Evolutionary conservation across 2,888 invertebrate genomes (phyloP).

Genomic region (Dendrolimus houi): DNA sequence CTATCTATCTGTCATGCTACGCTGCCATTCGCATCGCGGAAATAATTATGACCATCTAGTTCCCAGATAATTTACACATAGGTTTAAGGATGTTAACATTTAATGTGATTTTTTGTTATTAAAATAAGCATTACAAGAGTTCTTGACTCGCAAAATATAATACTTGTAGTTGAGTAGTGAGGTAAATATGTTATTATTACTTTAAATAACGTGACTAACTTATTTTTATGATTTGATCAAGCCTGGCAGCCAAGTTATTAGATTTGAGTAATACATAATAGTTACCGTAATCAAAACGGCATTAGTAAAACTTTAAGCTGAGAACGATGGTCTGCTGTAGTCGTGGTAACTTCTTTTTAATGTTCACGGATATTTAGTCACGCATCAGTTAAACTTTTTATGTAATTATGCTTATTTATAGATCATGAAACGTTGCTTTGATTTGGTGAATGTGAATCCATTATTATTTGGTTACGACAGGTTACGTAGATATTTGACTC

Average conservation of each 20-base stretch:
- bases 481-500: too few species aligned
- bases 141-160: slow-evolving; percentile 19
- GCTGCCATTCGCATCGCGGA: slow-evolving; percentile 10
- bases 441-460: too few species aligned
- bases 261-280: slow-evolving; percentile 49
- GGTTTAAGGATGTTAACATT: background rate
- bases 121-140: slow-evolving; percentile 20
- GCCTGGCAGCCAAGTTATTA: slow-evolving; percentile 22
- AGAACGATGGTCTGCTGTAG: slow-evolving; percentile 30
- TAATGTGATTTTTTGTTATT: slow-evolving; percentile 20
- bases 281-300: slow-evolving; percentile 64
- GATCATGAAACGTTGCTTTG: too few species aligned
- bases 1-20: slow-evolving; percentile 5
- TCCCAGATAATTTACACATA: slow-evolving; percentile 7
- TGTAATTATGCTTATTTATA: too few species aligned
- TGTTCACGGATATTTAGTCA: slow-evolving; percentile 36
- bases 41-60: slow-evolving; percentile 10
- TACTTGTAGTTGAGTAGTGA: slow-evolving; percentile 25
- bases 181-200: slow-evolving; percentile 34
- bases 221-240: slow-evolving; percentile 38
- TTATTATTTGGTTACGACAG: too few species aligned
- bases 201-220: slow-evolving; percentile 20
- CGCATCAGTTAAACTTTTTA: slow-evolving; percentile 15
- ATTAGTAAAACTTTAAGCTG: slow-evolving; percentile 47
- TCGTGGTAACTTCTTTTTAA: slow-evolving; percentile 30